These are phyloP conservation scores for Oophaga sylvatica DNA, from an alignment of 2,797 vertebrate genomes.

Conservation along the genomic window DNA sequence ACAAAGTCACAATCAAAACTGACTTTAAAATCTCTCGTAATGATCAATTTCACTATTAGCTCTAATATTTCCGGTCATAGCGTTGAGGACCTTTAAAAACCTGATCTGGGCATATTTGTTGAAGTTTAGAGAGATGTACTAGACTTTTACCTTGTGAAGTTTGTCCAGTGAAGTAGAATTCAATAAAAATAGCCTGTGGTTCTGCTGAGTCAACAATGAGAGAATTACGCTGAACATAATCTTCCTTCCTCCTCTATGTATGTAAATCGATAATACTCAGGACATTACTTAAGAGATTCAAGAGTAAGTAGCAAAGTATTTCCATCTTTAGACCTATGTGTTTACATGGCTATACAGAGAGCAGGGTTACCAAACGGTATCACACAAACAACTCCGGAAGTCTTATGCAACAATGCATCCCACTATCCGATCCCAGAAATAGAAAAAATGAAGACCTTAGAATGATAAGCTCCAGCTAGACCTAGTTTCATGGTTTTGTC, in stretches of 20 bases:
- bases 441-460: neutral
- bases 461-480: neutral
- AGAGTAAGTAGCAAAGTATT: neutral
- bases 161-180: too few relatives aligned
- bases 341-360: neutral
- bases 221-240: neutral
- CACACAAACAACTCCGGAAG: neutral
- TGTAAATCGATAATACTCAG: neutral
- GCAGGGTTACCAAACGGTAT: too few relatives aligned
- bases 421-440: neutral
- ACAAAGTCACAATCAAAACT: too few relatives aligned
- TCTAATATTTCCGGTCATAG: too few relatives aligned
- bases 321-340: neutral
- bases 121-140: too few relatives aligned
- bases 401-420: neutral
- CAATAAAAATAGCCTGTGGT: neutral
- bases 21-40: too few relatives aligned
- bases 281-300: neutral
- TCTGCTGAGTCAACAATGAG: neutral
- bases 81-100: too few relatives aligned
- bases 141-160: too few relatives aligned
- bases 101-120: too few relatives aligned
- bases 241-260: neutral
- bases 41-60: too few relatives aligned
- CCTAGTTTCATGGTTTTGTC: neutral